Evolutionary conservation across 2,113 vertebrate species (phyloP).

Genomic region (Oxygymnocypris stewartii): DNA sequence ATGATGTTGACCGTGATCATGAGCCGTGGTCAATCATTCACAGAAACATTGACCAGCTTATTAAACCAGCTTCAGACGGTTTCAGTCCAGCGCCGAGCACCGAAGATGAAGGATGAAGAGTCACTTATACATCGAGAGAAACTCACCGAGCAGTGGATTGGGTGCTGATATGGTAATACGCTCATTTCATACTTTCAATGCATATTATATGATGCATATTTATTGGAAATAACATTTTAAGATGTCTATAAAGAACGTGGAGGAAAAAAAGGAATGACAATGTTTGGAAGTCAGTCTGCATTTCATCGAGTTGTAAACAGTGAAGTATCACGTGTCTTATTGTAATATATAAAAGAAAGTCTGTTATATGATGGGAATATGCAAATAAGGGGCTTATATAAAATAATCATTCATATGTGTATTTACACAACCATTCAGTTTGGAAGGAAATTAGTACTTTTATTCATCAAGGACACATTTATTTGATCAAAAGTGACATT

Average conservation of each 20-base stretch:
- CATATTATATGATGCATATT: neutral
- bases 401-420: no score
- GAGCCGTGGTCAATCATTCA: conserved; percentile 46
- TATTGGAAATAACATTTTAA: neutral
- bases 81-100: neutral
- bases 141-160: neutral
- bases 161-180: neutral
- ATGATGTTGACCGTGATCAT: conserved; percentile 16
- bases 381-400: no score
- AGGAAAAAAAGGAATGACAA: no score
- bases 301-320: neutral
- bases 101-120: no score
- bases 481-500: no score
- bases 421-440: no score
- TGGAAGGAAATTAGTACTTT: no score
- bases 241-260: neutral
- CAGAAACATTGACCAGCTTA: conserved; percentile 3
- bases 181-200: neutral
- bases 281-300: no score
- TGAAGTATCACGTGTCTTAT: neutral
- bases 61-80: neutral
- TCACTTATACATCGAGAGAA: neutral
- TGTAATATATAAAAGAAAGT: no score
- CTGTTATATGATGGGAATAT: neutral
- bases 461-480: no score